Conservation (phyloP, 2,888 invertebrate species). For the Pomacea canaliculata region DNA sequence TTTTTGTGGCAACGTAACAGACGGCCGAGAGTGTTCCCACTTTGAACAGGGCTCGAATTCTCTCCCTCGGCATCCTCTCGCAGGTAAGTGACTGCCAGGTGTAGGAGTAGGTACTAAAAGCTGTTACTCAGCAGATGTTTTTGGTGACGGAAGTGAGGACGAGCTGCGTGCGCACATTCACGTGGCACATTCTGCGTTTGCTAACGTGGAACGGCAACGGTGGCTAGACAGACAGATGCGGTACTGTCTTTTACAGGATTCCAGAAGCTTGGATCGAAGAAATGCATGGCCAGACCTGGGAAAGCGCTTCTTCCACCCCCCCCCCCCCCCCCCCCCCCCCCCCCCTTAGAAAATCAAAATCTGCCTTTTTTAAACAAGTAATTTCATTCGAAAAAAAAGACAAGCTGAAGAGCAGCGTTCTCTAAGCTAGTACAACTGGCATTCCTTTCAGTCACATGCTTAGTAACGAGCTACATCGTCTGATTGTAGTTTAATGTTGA, state of each 20-base stretch:
- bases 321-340: too few species aligned
- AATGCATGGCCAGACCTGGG: not conserved
- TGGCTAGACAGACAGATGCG: too few species aligned
- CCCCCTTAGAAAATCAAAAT: not conserved
- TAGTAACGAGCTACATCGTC: too few species aligned
- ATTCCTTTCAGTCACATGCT: too few species aligned
- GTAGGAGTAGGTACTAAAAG: not conserved
- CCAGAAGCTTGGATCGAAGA: not conserved
- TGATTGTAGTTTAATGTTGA: too few species aligned
- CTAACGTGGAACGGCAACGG: too few species aligned
- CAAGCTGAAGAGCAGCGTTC: too few species aligned
- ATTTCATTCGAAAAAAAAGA: too few species aligned
- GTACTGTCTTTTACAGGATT: not conserved
- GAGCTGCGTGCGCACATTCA: not conserved
- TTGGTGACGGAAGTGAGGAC: not conserved
- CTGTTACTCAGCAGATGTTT: not conserved
- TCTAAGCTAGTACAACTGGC: too few species aligned
- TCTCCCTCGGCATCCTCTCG: not conserved
- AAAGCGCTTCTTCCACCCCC: not conserved
- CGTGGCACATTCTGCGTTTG: not conserved
- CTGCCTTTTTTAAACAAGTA: not conserved
- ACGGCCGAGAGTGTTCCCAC: too few species aligned
- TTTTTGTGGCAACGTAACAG: too few species aligned
- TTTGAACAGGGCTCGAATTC: too few species aligned
- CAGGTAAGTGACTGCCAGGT: not conserved